These are phyloP conservation scores for Drosophila subsilvestris DNA, from an alignment of 2,888 invertebrate species.

Conservation along the genomic window DNA sequence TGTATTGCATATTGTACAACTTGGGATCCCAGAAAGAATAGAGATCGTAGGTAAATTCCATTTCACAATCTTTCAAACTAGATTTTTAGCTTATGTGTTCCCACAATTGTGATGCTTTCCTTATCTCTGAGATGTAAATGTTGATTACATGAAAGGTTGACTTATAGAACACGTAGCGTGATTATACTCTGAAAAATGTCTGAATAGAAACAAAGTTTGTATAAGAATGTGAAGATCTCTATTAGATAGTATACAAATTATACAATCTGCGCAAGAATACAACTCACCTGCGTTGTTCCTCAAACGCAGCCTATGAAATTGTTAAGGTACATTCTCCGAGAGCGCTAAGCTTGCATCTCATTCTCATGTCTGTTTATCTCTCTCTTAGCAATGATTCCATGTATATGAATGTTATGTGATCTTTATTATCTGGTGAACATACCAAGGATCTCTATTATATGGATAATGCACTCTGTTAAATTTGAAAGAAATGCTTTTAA, in stretches of 20 bases:
- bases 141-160: not conserved
- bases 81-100: not conserved
- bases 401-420: too few relatives aligned
- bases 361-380: too few relatives aligned
- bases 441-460: not conserved
- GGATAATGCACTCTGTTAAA: not conserved
- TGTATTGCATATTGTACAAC: too few relatives aligned
- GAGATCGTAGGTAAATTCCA: not conserved
- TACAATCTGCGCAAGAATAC: not conserved
- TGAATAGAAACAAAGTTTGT: not conserved
- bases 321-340: too few relatives aligned
- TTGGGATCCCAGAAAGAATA: not conserved
- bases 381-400: too few relatives aligned
- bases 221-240: not conserved
- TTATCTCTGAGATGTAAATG: not conserved
- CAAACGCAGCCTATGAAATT: too few relatives aligned
- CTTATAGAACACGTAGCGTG: not conserved
- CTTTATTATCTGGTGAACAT: too few relatives aligned
- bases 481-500: conserved; percentile 3
- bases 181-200: not conserved
- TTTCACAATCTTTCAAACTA: not conserved
- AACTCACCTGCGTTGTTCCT: too few relatives aligned
- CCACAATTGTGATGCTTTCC: not conserved
- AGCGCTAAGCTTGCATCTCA: too few relatives aligned
- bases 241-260: not conserved